Evolutionary conservation across 2,888 invertebrate genomes (phyloP), one percentile per base, ranked within the genome.

Genomic region (Leuctra nigra): DNA sequence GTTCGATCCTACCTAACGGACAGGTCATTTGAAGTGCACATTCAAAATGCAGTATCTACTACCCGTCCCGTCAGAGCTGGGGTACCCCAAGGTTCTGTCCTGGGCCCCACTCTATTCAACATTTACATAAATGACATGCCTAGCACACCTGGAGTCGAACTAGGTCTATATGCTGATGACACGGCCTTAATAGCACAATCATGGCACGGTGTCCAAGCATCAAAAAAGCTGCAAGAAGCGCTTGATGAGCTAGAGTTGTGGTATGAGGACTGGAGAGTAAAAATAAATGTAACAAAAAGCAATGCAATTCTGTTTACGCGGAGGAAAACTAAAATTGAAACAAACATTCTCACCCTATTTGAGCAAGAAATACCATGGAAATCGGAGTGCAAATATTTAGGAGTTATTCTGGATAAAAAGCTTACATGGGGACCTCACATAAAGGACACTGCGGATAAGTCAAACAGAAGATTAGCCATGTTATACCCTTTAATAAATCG

Each of bases 61-160:
- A 47, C 24, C 9, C 46, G 57, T 18, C 22, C 44, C 6, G 61
- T 64, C 20, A 23, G 38, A 11, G 66, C 66, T 1, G 67, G 68
- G 2, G 20, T 44, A 11, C 44, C 44, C 3, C 65, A 67, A 59
- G 64, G 63, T 16, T 57, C 61, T 4, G 33, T 65, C 20, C 60
- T 67, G 35, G 58, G 60, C 11, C 65, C 66, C 7, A 47, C 55
- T 0, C 44, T 66, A 1, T 67, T 61, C 52, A 59, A 47, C 22
- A 11, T 63, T 4, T 66, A 62, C 50, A 62, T 62, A 1, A 58
- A 59, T 14, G 66, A 59, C 60, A 63, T 64, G 62, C 64, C 64
- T 50, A 57, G 61, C 60, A 4, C 22, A n/a, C 23, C 46, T n/a
- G 2, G 22, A 6, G 46, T 46, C 13, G 11, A 53, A 6, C 54